A percentile compares a stretch with the other conserved stretches of the same genome.
Evolutionary conservation across 2,888 invertebrate genomes (phyloP).

Genomic region (Parelbella ahira): DNA sequence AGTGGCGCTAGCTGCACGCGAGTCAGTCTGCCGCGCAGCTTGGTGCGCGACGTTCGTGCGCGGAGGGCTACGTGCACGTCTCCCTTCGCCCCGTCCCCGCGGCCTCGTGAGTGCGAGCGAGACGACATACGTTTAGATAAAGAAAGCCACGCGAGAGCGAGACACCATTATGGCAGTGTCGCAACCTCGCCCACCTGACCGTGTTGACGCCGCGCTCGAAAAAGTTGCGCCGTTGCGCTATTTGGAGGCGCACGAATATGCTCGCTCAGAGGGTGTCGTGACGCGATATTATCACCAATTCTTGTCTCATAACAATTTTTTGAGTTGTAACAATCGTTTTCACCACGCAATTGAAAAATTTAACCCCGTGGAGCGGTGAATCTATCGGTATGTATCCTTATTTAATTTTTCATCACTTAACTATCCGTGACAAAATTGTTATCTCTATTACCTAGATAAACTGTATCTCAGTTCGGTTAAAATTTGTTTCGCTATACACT

Average conservation of each 20-base stretch:
- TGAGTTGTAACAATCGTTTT: constrained; percentile 45
- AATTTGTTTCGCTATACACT: constrained; percentile 41
- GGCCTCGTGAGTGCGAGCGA: constrained; percentile 55
- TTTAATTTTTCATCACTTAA: constrained; percentile 31
- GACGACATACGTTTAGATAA: constrained; percentile 44
- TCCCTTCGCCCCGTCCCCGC: constrained; percentile 42
- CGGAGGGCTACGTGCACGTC: constrained; percentile 61
- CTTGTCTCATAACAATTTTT: constrained; percentile 54
- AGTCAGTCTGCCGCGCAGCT: constrained; percentile 79
- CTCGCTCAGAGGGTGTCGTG: constrained; percentile 62
- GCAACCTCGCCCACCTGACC: constrained; percentile 81
- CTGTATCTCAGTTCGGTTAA: constrained; percentile 34
- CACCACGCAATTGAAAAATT: constrained; percentile 40
- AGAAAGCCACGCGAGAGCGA: constrained; percentile 42
- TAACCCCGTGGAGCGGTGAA: constrained; percentile 27
- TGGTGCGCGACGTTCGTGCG: constrained; percentile 77
- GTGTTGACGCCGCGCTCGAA: constrained; percentile 80
- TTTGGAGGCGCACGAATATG: constrained; percentile 78
- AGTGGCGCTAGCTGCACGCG: constrained; percentile 43
- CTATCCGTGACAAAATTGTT: constrained; percentile 44
- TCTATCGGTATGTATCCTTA: constrained; percentile 56
- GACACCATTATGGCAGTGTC: constrained; percentile 71
- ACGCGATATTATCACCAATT: constrained; percentile 67
- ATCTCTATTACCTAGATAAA: constrained; percentile 52
- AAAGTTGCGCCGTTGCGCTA: constrained; percentile 81